Evolutionary conservation across 2,113 vertebrate genomes (phyloP).

Genomic region (Pangasianodon hypophthalmus): DNA sequence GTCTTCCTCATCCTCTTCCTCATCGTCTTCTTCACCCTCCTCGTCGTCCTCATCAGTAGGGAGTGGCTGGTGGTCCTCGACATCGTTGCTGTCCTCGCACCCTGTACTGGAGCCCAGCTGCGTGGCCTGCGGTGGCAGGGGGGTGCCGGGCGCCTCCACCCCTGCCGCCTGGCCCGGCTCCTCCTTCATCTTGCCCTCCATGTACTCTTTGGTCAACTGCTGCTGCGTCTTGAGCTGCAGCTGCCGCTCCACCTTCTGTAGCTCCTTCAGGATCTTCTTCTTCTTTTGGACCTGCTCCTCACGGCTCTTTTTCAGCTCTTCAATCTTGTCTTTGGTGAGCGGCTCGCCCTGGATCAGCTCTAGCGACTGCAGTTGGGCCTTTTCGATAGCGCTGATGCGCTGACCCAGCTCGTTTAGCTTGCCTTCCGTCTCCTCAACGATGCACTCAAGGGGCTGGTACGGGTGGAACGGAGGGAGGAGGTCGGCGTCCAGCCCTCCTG

Average conservation of each 20-base stretch:
- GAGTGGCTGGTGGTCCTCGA: slow-evolving; percentile 62
- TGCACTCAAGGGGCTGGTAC: slow-evolving; percentile 98
- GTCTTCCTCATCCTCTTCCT: slow-evolving; percentile 84
- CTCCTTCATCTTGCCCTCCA: slow-evolving; percentile 96
- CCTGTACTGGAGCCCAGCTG: slow-evolving; percentile 85
- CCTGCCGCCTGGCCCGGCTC: slow-evolving; percentile 72
- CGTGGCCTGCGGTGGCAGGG: slow-evolving; percentile 59
- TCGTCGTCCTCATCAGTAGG: slow-evolving; percentile 63
- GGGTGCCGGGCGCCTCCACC: slow-evolving; percentile 60
- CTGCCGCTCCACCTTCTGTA: slow-evolving; percentile 98
- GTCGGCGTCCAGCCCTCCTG: slow-evolving; percentile 81
- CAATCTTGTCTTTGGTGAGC: slow-evolving; percentile 99
- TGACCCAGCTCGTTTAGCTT: slow-evolving; percentile 99
- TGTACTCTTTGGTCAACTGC: slow-evolving; percentile 99
- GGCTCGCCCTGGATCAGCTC: slow-evolving; percentile 99
- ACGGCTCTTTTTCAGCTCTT: slow-evolving; percentile 98
- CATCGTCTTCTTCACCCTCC: slow-evolving; percentile 84
- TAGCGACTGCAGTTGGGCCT: slow-evolving; percentile 96
- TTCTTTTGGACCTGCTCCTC: slow-evolving; percentile 99
- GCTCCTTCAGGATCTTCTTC: slow-evolving; percentile 99
- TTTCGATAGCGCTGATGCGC: slow-evolving; percentile 99
- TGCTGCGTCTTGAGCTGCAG: slow-evolving; percentile 99
- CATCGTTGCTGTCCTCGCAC: slow-evolving; percentile 75
- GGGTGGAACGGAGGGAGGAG: slow-evolving; percentile 94
- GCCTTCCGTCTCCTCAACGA: slow-evolving; percentile 99